phyloP scores from a whole-genome alignment of 2,113 vertebrate species.

The Gavia stellata region DNA sequence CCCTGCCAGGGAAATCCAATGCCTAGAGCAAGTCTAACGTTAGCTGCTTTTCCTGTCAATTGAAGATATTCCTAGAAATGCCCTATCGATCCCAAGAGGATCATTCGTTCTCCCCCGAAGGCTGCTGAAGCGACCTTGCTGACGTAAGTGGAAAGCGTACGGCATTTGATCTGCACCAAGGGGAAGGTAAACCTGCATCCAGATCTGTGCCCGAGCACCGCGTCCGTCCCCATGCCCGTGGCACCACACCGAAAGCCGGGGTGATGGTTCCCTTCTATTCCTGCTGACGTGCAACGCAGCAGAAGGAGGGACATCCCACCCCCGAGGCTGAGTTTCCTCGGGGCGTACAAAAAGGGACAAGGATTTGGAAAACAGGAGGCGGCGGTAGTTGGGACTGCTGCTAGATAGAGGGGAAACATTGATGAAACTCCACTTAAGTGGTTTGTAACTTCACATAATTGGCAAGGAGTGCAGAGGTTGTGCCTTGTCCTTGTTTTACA shows the following conservation, averaged over 20 bases:
- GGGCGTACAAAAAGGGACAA: accelerated
- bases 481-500: not conserved
- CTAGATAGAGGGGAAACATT: accelerated
- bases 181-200: not conserved
- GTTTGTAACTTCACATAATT: no score
- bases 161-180: not conserved
- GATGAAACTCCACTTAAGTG: not conserved
- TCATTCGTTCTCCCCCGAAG: not conserved
- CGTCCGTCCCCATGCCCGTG: accelerated
- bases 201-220: accelerated
- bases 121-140: not conserved
- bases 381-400: not conserved
- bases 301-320: not conserved
- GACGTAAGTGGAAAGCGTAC: accelerated
- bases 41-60: not conserved
- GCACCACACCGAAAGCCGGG: accelerated
- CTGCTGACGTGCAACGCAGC: no score
- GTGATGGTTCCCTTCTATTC: accelerated
- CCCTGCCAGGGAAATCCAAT: not conserved
- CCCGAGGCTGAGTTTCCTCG: accelerated
- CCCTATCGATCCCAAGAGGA: not conserved
- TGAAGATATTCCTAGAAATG: not conserved
- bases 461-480: not conserved
- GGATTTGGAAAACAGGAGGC: no score
- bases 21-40: not conserved